phyloP scores from a whole-genome alignment of 2,888 invertebrate genomes.

The Nemapogon koenigi region DNA sequence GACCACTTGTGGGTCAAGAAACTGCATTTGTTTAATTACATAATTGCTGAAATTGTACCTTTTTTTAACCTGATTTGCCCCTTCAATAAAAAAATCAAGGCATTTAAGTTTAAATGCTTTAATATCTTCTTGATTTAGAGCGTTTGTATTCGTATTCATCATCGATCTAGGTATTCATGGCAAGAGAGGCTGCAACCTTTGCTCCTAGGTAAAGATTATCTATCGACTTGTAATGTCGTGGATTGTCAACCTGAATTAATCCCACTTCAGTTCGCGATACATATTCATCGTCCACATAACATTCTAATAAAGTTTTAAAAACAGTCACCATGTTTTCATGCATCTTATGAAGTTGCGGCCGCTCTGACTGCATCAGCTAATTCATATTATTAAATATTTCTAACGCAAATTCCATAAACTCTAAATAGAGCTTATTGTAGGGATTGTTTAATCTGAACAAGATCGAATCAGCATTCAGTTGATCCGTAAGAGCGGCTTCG shows the following conservation, averaged over 20 bases:
- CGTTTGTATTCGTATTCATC: no score
- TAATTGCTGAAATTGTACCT: conserved; percentile 13
- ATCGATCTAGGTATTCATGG: not conserved
- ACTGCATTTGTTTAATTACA: no score
- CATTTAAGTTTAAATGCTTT: conserved; percentile 11
- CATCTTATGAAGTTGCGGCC: no score
- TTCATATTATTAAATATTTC: conserved; percentile 7
- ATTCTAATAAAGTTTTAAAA: conserved; percentile 13
- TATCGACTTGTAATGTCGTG: not conserved
- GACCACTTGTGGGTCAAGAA: no score
- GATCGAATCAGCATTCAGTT: conserved; percentile 3
- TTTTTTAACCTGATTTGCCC: conserved; percentile 12
- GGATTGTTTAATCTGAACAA: conserved; percentile 6
- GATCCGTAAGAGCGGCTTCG: conserved; percentile 1
- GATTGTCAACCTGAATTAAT: not conserved
- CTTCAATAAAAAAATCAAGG: conserved; percentile 13
- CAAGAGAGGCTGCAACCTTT: not conserved
- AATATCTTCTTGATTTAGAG: no score
- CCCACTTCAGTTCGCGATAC: conserved; percentile 10
- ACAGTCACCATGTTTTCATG: no score
- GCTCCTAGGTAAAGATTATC: not conserved
- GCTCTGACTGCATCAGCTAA: no score
- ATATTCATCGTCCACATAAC: conserved; percentile 11
- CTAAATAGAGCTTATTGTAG: conserved; percentile 1
- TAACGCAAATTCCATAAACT: no score